Percentiles rank a stretch among this genome's conserved stretches.
phyloP scores from a whole-genome alignment of 2,888 invertebrate genomes.

The Heteropelma amictum region DNA sequence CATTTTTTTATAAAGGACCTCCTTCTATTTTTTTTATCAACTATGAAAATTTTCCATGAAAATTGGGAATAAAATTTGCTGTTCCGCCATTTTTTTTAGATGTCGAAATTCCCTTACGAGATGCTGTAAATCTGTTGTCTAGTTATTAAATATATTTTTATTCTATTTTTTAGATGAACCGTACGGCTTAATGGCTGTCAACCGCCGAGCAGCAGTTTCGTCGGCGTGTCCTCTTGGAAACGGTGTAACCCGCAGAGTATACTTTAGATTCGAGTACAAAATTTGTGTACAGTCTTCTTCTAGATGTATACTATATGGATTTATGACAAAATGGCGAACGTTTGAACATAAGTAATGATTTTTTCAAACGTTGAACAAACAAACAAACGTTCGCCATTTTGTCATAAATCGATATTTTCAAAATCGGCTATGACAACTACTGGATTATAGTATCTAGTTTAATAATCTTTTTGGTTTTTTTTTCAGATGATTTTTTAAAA shows the following conservation, averaged over 20 bases:
- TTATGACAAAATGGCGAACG: too few relatives aligned
- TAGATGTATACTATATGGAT: conserved; percentile 25
- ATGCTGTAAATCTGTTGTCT: not conserved
- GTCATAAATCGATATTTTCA: too few relatives aligned
- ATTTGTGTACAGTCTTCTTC: conserved; percentile 11
- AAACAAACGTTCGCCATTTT: too few relatives aligned
- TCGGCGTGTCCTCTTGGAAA: conserved; percentile 15
- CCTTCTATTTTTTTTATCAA: not conserved
- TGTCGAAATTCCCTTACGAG: conserved; percentile 2
- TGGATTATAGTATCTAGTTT: too few relatives aligned
- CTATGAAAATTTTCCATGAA: not conserved
- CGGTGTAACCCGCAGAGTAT: conserved; percentile 13
- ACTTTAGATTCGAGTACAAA: not conserved
- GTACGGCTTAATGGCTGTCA: conserved; percentile 27
- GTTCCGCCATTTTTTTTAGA: not conserved
- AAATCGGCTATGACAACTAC: too few relatives aligned
- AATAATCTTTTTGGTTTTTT: too few relatives aligned
- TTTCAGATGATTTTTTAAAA: too few relatives aligned
- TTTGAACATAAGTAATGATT: too few relatives aligned
- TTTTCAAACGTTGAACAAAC: too few relatives aligned
- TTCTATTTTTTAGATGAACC: conserved; percentile 23
- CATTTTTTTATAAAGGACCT: too few relatives aligned
- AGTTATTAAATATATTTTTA: conserved; percentile 18
- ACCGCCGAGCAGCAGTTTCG: conserved; percentile 16
- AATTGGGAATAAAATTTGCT: not conserved